Conservation (phyloP, 2,113 vertebrate species). For the Oncorhynchus gorbuscha region DNA sequence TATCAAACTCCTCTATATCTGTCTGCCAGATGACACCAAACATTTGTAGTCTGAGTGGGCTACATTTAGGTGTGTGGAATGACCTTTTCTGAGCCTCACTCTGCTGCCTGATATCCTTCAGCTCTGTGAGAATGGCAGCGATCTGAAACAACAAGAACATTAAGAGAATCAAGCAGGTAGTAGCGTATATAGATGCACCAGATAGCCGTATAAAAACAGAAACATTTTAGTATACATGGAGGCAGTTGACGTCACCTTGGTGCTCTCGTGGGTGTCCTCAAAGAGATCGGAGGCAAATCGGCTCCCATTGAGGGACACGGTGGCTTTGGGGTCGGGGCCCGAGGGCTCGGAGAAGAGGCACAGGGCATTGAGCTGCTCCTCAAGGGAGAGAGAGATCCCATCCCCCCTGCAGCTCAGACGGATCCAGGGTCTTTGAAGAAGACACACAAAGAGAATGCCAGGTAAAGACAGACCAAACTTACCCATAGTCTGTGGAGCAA, state of each 20-base stretch:
- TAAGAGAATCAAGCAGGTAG: neutral
- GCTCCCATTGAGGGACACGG: conserved; percentile 82
- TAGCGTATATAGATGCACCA: no score
- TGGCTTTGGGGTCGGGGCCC: conserved; percentile 66
- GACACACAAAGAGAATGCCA: neutral
- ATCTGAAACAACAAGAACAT: conserved; percentile 68
- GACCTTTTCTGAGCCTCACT: conserved; percentile 84
- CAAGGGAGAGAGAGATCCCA: conserved; percentile 83
- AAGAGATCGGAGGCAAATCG: conserved; percentile 80
- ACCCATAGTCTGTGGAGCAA: no score
- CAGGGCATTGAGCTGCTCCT: conserved; percentile 88
- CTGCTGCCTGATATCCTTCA: conserved; percentile 75
- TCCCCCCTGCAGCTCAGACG: conserved; percentile 81
- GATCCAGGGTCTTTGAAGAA: conserved; percentile 78
- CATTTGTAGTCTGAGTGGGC: neutral
- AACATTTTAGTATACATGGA: no score
- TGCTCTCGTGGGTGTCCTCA: conserved; percentile 79
- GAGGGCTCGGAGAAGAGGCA: conserved; percentile 79
- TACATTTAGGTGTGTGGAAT: neutral
- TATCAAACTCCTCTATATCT: no score
- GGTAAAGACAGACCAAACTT: no score
- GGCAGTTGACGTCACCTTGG: conserved; percentile 77
- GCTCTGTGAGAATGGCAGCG: conserved; percentile 78
- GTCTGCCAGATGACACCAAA: neutral
- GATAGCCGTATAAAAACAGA: no score